A percentile compares a stretch with the other conserved stretches of the same genome.
Conservation (phyloP, 1,140 invertebrate species). For the Mercenaria mercenaria region DNA sequence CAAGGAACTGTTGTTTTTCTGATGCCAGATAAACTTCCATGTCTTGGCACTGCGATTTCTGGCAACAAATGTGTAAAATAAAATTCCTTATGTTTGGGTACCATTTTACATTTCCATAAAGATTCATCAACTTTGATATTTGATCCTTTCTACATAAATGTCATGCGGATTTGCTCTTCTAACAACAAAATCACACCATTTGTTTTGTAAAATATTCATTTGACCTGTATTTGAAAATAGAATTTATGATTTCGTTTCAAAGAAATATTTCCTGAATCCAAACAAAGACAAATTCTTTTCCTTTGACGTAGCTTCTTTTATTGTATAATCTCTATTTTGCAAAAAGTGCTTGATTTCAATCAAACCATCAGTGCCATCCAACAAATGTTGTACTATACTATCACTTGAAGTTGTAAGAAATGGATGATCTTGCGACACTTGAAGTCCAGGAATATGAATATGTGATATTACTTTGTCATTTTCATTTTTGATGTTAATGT, state of each 20-base stretch:
- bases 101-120: conserved; percentile 1
- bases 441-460: neutral
- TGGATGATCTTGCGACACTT: neutral
- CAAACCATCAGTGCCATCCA: neutral
- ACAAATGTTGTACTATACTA: neutral
- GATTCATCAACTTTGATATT: neutral
- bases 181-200: conserved; percentile 41
- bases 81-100: conserved; percentile 21
- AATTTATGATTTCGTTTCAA: conserved; percentile 24
- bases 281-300: conserved; percentile 9
- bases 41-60: conserved; percentile 49
- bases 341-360: conserved; percentile 38
- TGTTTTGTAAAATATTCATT: conserved; percentile 16
- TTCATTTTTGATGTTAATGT: neutral
- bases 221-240: conserved; percentile 37
- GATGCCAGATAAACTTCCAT: conserved; percentile 17
- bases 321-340: neutral
- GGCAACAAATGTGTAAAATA: conserved; percentile 23
- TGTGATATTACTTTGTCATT: neutral
- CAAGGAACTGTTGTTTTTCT: conserved; percentile 33
- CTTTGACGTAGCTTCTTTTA: neutral
- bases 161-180: conserved; percentile 22
- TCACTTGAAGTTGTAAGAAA: neutral
- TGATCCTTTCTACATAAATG: conserved; percentile 13
- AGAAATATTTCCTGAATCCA: neutral